Conservation (phyloP, 1,140 invertebrate species). For the Bactericera cockerelli region DNA sequence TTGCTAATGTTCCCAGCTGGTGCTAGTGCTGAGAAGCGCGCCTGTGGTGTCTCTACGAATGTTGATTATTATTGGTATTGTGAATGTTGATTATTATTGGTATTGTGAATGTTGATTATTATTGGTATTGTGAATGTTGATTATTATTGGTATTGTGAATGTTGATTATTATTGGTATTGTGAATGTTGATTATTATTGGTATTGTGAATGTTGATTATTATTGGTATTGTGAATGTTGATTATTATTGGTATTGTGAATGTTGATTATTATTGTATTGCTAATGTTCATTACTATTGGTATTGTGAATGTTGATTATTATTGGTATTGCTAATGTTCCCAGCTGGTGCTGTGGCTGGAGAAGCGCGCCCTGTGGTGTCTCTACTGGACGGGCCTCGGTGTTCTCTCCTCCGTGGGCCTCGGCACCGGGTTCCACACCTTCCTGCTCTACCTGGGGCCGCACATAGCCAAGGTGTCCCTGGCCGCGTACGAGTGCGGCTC, state of each 20-base stretch:
- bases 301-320: too few relatives aligned
- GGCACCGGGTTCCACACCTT: slow-evolving; percentile 98
- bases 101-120: too few relatives aligned
- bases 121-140: too few relatives aligned
- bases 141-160: too few relatives aligned
- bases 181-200: too few relatives aligned
- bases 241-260: too few relatives aligned
- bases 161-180: slow-evolving; percentile 18
- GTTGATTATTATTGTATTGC: too few relatives aligned
- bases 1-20: slow-evolving; percentile 13
- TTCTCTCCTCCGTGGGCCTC: slow-evolving; percentile 91
- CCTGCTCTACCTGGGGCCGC: slow-evolving; percentile 86
- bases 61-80: too few relatives aligned
- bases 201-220: too few relatives aligned
- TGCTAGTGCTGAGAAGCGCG: slow-evolving; percentile 28
- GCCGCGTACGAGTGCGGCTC: slow-evolving; percentile 94
- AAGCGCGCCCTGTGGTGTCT: slow-evolving; percentile 52
- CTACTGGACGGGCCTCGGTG: slow-evolving; percentile 91
- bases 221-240: too few relatives aligned
- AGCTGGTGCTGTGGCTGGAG: slow-evolving; percentile 24
- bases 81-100: too few relatives aligned
- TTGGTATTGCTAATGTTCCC: slow-evolving; percentile 8
- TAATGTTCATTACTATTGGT: too few relatives aligned
- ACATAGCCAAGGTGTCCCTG: slow-evolving; percentile 86
- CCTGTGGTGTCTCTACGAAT: slow-evolving; percentile 74